Percentiles rank a stretch among this genome's conserved stretches.
Conservation (phyloP, 2,113 vertebrate species). For the Rattus rattus region DNA sequence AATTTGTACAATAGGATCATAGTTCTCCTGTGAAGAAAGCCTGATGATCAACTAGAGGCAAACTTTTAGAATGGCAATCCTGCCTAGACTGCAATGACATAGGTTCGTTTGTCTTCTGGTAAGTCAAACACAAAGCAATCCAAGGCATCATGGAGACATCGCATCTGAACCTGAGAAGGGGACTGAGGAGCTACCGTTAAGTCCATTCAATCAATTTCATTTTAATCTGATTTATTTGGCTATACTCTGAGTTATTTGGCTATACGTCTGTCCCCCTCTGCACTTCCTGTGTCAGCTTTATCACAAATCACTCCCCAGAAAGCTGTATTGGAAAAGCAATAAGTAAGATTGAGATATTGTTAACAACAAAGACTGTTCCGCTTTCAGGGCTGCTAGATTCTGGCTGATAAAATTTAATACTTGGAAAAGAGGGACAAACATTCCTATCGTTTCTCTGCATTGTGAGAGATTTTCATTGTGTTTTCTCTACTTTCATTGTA, state of each 20-base stretch:
- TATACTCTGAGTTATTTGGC: conserved; percentile 67
- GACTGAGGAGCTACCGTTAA: neutral
- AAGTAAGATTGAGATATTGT: conserved; percentile 76
- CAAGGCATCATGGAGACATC: neutral
- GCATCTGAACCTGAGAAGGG: neutral
- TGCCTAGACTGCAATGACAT: neutral
- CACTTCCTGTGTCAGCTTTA: conserved; percentile 66
- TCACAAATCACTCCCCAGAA: conserved; percentile 77
- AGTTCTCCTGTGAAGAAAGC: neutral
- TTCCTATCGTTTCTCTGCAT: conserved; percentile 61
- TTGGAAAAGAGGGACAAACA: conserved; percentile 72
- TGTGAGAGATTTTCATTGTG: conserved; percentile 69
- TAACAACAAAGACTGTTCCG: conserved; percentile 72
- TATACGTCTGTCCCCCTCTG: conserved; percentile 59
- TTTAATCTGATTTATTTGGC: conserved; percentile 68
- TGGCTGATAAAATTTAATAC: conserved; percentile 85
- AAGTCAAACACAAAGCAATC: neutral
- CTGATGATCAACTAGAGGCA: neutral
- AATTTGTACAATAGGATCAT: neutral
- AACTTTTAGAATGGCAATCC: neutral
- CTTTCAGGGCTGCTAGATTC: conserved; percentile 72
- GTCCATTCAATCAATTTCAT: neutral
- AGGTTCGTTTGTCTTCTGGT: neutral
- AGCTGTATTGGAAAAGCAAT: conserved; percentile 80
- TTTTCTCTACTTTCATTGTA: conserved; percentile 53